Percentiles rank a stretch among this genome's conserved stretches.
Evolutionary conservation across 2,797 vertebrate genomes (phyloP).

Genomic region (Megalops cyprinoides): DNA sequence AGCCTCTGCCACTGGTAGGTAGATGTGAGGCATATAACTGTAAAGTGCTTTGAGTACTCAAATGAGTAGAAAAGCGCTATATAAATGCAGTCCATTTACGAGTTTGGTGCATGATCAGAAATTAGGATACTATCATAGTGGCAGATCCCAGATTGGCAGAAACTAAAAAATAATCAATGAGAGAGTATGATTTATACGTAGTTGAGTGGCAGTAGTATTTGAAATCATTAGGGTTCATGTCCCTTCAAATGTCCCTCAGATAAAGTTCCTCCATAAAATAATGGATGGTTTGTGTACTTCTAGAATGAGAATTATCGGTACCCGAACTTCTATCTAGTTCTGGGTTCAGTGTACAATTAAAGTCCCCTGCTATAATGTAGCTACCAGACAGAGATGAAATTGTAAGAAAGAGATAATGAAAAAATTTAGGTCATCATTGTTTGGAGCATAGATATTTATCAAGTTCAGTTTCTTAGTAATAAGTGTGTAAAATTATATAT

Average conservation of each 20-base stretch:
- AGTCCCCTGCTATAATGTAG: conserved; percentile 27
- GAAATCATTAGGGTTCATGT: not conserved
- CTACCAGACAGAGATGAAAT: conserved; percentile 15
- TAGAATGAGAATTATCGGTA: not conserved
- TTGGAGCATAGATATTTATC: conserved; percentile 13
- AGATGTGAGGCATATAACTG: no score
- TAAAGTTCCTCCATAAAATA: conserved; percentile 15
- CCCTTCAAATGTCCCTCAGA: conserved; percentile 22
- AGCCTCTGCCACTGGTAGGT: no score
- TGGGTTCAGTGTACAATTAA: conserved; percentile 12
- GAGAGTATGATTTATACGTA: conserved; percentile 12
- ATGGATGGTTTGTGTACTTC: not conserved
- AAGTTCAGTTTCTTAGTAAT: conserved; percentile 13
- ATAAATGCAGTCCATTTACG: no score
- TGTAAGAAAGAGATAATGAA: conserved; percentile 26
- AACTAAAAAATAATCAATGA: conserved; percentile 22
- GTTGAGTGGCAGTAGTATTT: conserved; percentile 15
- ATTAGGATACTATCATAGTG: no score
- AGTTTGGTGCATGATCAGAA: no score
- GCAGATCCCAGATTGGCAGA: conserved; percentile 6
- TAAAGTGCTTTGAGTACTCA: no score
- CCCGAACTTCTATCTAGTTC: not conserved
- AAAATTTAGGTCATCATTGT: conserved; percentile 27
- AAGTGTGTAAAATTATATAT: conserved; percentile 27
- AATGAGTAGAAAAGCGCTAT: no score